phyloP scores from a whole-genome alignment of 2,797 vertebrate genomes.

The Centropyge bicolor region DNA sequence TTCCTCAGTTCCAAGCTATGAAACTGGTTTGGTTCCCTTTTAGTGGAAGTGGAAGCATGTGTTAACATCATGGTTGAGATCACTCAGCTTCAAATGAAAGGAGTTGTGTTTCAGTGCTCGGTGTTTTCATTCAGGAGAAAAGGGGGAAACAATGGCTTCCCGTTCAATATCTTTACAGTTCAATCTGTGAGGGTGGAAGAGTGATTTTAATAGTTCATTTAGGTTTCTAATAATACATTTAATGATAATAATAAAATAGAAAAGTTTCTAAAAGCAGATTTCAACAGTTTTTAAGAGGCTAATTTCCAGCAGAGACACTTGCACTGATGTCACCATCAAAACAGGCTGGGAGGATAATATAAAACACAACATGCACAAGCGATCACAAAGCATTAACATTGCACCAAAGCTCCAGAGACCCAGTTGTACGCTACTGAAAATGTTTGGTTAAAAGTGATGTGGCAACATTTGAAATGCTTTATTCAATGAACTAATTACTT shows the following conservation, averaged over 20 bases:
- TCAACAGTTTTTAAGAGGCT: not conserved
- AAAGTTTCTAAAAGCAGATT: not conserved
- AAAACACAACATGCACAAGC: not conserved
- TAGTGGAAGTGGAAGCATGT: constrained; percentile 30
- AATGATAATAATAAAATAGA: no score
- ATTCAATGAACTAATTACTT: not conserved
- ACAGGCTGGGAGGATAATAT: not conserved
- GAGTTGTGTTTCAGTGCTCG: not conserved
- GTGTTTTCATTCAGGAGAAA: constrained; percentile 9
- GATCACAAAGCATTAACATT: not conserved
- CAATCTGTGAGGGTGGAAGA: not conserved
- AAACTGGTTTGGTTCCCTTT: constrained; percentile 33
- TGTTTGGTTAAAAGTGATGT: not conserved
- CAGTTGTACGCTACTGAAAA: not conserved
- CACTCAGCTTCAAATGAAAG: constrained; percentile 14
- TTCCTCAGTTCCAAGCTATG: constrained; percentile 14
- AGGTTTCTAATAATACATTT: no score
- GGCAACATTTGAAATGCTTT: not conserved
- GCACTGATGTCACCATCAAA: not conserved
- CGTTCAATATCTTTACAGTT: not conserved
- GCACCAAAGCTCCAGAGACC: not conserved
- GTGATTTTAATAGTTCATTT: not conserved
- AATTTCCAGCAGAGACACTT: not conserved
- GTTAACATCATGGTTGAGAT: constrained; percentile 13
- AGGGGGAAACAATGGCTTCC: not conserved